These are phyloP conservation scores for Micrastur ruficollis DNA, from an alignment of 2,797 vertebrate genomes.

Conservation along the genomic window DNA sequence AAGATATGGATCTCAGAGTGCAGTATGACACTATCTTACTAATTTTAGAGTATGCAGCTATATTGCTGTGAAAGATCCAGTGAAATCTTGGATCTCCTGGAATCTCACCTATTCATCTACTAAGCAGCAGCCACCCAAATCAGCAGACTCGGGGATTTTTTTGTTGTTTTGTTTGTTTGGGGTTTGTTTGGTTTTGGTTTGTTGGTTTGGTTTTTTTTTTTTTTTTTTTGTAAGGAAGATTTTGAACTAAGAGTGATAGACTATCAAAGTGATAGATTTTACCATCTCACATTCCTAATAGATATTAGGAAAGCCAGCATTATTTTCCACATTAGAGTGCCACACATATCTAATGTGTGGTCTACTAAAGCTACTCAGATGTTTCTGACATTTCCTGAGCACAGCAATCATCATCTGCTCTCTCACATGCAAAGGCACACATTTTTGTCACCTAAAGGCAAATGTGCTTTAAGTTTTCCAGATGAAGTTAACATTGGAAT, in stretches of 20 bases:
- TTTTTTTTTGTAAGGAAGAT: neutral
- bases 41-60: neutral
- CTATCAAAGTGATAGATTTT: neutral
- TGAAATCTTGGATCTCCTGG: neutral
- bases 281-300: neutral
- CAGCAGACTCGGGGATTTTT: neutral
- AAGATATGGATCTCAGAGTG: neutral
- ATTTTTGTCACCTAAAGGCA: neutral
- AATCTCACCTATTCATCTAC: neutral
- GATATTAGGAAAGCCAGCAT: neutral
- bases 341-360: neutral
- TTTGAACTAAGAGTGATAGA: neutral
- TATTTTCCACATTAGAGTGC: neutral
- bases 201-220: too few relatives aligned
- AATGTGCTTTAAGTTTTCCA: neutral
- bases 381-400: neutral
- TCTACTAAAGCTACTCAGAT: neutral
- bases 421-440: neutral
- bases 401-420: neutral
- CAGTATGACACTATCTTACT: neutral
- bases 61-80: neutral
- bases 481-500: neutral
- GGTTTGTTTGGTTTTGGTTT: too few relatives aligned
- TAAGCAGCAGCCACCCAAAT: neutral
- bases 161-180: neutral